Evolutionary conservation across 2,113 vertebrate species (phyloP).

Genomic region (Chloropsis cyanopogon): DNA sequence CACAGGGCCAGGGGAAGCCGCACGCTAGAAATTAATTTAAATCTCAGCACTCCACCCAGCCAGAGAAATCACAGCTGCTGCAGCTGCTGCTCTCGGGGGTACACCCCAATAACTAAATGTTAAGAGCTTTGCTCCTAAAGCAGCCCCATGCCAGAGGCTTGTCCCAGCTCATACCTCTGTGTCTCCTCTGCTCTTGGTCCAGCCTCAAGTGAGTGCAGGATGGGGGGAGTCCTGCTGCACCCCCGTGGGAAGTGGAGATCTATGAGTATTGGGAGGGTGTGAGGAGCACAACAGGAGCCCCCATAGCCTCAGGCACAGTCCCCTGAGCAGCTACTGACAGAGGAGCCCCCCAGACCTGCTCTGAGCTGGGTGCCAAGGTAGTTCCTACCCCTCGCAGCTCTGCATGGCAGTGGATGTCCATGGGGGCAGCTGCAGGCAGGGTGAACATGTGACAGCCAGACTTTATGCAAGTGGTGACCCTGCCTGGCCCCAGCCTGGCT

Average conservation of each 20-base stretch:
- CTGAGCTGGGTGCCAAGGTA: neutral
- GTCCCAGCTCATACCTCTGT: neutral
- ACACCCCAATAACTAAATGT: accelerated
- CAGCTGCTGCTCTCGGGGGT: neutral
- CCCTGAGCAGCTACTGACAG: neutral
- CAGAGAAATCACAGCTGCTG: neutral
- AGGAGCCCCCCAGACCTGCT: neutral
- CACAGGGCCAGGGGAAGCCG: neutral
- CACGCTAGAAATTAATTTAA: neutral
- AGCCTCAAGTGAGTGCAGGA: accelerated
- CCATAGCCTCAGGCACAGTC: neutral
- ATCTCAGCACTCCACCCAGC: neutral
- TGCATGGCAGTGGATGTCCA: accelerated
- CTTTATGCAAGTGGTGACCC: neutral
- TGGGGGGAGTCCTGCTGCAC: accelerated
- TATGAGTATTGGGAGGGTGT: accelerated
- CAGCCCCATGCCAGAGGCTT: accelerated
- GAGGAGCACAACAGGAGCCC: neutral
- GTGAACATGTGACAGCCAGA: accelerated
- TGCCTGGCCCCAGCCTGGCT: neutral
- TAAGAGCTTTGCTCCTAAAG: neutral
- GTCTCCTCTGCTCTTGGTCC: neutral
- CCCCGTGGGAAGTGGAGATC: neutral
- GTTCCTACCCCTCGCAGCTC: neutral
- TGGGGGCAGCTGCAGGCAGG: neutral